Conservation (phyloP, 2,113 vertebrate species). For the Orthonyx spaldingii region DNA sequence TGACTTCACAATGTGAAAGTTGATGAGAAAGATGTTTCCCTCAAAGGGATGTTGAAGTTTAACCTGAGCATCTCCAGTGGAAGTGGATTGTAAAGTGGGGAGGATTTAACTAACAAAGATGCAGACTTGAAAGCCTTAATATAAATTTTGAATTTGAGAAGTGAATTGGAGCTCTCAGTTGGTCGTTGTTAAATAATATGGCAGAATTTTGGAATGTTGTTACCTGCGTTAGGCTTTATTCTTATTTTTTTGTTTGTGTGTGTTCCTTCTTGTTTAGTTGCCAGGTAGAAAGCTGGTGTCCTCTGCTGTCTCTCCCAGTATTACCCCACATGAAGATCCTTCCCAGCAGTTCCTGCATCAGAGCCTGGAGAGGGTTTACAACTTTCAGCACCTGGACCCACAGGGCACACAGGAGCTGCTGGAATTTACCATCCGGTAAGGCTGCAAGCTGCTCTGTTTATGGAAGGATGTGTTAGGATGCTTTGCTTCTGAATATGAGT, state of each 20-base stretch:
- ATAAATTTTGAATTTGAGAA: background rate
- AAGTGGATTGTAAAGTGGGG: background rate
- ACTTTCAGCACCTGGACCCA: constrained; percentile 87
- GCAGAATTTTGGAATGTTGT: background rate
- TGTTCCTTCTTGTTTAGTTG: constrained; percentile 70
- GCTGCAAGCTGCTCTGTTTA: fast-evolving
- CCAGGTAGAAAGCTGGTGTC: constrained; percentile 85
- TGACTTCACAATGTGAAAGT: background rate
- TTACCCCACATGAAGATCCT: constrained; percentile 80
- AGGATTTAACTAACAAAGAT: background rate
- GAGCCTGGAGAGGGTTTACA: constrained; percentile 87
- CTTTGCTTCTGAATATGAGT: background rate
- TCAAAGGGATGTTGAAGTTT: background rate
- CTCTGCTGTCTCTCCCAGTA: constrained; percentile 70
- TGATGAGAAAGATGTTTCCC: background rate
- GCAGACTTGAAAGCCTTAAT: background rate
- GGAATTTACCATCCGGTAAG: constrained; percentile 90
- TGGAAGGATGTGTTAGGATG: background rate
- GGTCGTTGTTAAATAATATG: background rate
- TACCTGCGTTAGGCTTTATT: background rate
- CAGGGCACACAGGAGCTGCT: constrained; percentile 90
- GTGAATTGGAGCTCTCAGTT: background rate
- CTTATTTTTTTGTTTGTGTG: fast-evolving
- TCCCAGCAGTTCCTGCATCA: constrained; percentile 92
- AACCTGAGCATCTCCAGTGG: background rate